Conservation (phyloP, 2,113 vertebrate species). For the Tinamus guttatus region DNA sequence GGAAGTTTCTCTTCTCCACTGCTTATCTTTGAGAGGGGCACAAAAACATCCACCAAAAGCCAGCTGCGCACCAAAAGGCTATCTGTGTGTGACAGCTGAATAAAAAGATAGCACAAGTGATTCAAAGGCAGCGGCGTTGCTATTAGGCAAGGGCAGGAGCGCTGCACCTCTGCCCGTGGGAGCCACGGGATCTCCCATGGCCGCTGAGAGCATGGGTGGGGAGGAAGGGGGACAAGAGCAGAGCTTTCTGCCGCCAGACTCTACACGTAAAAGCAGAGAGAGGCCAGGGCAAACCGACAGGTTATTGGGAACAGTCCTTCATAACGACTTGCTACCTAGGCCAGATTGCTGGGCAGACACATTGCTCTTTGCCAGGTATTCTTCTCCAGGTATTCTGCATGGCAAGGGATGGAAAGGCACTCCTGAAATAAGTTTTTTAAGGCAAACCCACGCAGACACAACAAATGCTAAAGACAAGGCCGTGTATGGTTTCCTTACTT, state of each 20-base stretch:
- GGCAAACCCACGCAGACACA: neutral
- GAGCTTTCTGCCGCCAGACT: neutral
- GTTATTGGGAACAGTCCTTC: neutral
- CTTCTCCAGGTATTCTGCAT: neutral
- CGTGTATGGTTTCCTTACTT: neutral
- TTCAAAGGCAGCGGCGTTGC: neutral
- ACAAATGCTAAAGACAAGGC: neutral
- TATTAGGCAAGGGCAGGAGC: rapidly evolving
- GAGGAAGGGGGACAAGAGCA: neutral
- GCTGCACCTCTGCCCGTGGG: rapidly evolving
- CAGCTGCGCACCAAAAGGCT: rapidly evolving
- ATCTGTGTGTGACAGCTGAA: neutral
- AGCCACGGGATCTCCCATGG: rapidly evolving
- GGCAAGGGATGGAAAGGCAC: neutral
- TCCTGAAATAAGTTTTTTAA: neutral
- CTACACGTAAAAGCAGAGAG: neutral
- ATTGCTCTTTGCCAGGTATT: neutral
- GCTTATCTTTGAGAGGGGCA: neutral
- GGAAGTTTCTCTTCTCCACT: neutral
- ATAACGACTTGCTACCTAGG: neutral
- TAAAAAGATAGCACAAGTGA: neutral
- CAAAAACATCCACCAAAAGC: neutral
- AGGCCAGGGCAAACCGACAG: neutral
- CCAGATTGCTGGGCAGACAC: neutral
- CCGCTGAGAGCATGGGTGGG: rapidly evolving